Percentiles rank a stretch among this genome's conserved stretches.
Conservation (phyloP, 2,113 vertebrate genomes). For the Salvator merianae region DNA sequence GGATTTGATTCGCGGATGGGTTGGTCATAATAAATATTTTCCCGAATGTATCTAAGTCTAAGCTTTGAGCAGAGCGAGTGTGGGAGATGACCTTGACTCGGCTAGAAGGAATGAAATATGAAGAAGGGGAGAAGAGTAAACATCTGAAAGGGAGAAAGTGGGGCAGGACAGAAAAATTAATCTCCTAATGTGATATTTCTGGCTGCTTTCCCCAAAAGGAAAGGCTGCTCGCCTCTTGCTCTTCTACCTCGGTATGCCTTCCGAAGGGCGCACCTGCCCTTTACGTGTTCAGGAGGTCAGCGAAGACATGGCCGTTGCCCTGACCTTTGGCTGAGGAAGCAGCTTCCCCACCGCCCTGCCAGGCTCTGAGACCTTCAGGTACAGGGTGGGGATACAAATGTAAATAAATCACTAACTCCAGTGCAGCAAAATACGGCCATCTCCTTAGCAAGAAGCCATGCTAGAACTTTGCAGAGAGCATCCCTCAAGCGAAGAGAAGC, state of each 20-base stretch:
- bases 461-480: too few relatives aligned
- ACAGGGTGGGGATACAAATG: too few relatives aligned
- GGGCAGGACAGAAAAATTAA: neutral
- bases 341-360: too few relatives aligned
- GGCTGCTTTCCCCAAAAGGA: neutral
- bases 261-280: fast-evolving
- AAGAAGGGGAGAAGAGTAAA: neutral
- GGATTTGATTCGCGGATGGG: conserved; percentile 8
- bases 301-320: too few relatives aligned
- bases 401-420: too few relatives aligned
- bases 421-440: too few relatives aligned
- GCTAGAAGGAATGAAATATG: neutral
- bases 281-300: too few relatives aligned
- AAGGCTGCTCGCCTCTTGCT: neutral
- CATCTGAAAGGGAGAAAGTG: neutral
- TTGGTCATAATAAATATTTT: neutral
- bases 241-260: neutral
- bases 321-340: too few relatives aligned
- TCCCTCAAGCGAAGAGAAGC: too few relatives aligned
- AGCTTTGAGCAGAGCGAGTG: neutral
- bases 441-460: too few relatives aligned
- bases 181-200: neutral
- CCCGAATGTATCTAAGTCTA: neutral
- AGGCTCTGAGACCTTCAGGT: too few relatives aligned
- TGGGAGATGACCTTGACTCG: conserved; percentile 13